Base-by-base conservation (phyloP, 2,888 invertebrate species). In the Falcaria lacertinaria region DNA sequence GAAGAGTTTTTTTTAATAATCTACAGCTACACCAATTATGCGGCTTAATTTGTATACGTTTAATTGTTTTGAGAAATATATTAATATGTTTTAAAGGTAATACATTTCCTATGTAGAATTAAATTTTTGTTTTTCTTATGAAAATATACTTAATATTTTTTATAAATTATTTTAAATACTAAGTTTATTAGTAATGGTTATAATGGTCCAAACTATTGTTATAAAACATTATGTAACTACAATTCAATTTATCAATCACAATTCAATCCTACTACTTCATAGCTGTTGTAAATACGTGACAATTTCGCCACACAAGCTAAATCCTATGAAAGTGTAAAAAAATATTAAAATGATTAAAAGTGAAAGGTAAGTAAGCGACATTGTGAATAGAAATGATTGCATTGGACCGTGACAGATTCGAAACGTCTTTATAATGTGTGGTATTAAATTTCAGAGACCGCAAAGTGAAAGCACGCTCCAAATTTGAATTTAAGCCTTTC, bases 381-480 rank as follows among this genome's bases (percentile, higher is more conserved):
- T 59, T 55, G 53, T 60, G 58, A 44, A 60, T 60, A 60, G 58
- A 58, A 66, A 54, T 52, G 50, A 45, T 64, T 54, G 65, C 63
- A 72, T 64, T 79, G 66, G 69, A 78, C 70, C 78, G 70, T 75
- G 60, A 69, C 71, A 58, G 65, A 77, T 74, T 65, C 53, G 53
- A 60, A 64, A 74, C 68, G 57, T 70, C 55, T 67, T 67, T 74
- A 70, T 70, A 71, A 74, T 64, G 67, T 61, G 60, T 67, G 69
- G 69, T 67, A 74, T 74, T 56, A 69, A 69, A 65, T 79, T 73
- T 74, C 68, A 51, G 54, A 70, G 74, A 78, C 79, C 77, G 52
- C 78, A 69, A 54, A 70, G 77, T 66, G 80, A 82, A 78, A 79
- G 78, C 62, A 52, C 57, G 50, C 32, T 59, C 51, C 47, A 47